Base-by-base conservation (phyloP, 1,140 invertebrate genomes). In the Pogonognathellus flavescens region DNA sequence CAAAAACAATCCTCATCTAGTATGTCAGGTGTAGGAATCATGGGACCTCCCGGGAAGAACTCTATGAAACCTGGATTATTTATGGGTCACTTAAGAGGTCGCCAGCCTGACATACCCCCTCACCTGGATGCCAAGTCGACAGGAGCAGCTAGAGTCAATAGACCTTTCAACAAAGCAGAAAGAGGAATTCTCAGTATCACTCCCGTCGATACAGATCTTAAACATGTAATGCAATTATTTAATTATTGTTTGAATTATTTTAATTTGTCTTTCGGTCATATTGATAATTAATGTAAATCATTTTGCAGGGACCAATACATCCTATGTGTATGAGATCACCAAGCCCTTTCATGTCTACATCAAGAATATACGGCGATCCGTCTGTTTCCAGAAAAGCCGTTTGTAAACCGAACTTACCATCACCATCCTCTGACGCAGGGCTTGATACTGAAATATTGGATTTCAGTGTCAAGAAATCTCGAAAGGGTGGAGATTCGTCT, bases 301-400 rank as follows among this genome's bases (percentile, higher is more conserved):
- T 70, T 72, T 50, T 76, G 6, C 80, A 85, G 84, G 60, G 18
- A 13, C 59, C 83, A n/a, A 41, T 82, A 41, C 81, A 0, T 80
- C 60, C 66, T 6, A 53, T 87, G 81, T 22, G 55, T n/a, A 59
- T 72, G 10, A 14, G 31, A 22, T 87, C 87, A 50, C 87, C 84
- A 59, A 85, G 84, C 16, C 31, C 80, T 52, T 87, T 87, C 50
- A 52, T 86, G n/a, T 60, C 87, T 16, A 86, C 87, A 11, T n/a
- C 55, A 25, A 84, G 49, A 82, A 84, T 84, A 16, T 87, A 87
- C 72, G 85, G 76, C 8, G 87, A 87, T 66, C 87, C 87, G 10
- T 66, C 16, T 52, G 50, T 80, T 31, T 81, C 31, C 82, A 49
- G 57, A 14, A 85, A 76, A 84, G n/a, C 62, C 10, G 70, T 59